Conservation (phyloP, 2,113 vertebrate species). For the Osmerus eperlanus region DNA sequence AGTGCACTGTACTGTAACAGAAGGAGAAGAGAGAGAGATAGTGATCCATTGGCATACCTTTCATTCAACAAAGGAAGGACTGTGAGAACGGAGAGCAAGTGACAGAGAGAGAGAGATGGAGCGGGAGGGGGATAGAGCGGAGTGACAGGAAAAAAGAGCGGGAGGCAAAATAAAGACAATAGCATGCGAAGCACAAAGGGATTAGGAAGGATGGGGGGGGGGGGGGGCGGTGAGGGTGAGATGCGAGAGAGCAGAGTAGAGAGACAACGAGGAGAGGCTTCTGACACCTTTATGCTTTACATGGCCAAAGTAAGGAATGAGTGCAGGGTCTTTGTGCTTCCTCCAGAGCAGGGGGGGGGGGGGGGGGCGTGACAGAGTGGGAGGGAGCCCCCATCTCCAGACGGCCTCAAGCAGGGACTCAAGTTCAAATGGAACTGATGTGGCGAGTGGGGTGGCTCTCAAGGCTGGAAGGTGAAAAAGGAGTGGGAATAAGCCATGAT, state of each 20-base stretch:
- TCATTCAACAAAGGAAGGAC: constrained; percentile 65
- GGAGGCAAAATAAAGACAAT: constrained; percentile 62
- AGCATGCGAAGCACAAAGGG: constrained; percentile 62
- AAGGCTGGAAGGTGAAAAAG: background rate
- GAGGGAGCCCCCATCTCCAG: constrained; percentile 23
- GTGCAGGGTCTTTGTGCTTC: constrained; percentile 52
- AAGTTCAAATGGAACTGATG: constrained; percentile 39
- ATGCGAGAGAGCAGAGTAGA: constrained; percentile 32
- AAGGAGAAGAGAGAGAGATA: constrained; percentile 54
- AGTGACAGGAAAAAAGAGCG: constrained; percentile 51
- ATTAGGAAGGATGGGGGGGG: constrained; percentile 44
- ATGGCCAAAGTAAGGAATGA: constrained; percentile 68
- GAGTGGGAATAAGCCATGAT: constrained; percentile 21
- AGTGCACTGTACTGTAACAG: constrained; percentile 52
- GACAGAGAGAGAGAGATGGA: constrained; percentile 11
- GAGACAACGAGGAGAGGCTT: constrained; percentile 60
- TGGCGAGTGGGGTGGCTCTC: background rate
- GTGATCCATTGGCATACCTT: constrained; percentile 58
- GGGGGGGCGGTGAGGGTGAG: constrained; percentile 56
- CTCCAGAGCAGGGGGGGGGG: constrained; percentile 9
- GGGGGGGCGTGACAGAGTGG: constrained; percentile 7
- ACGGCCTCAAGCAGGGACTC: constrained; percentile 21
- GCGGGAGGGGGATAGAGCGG: constrained; percentile 23
- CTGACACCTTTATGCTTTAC: constrained; percentile 65
- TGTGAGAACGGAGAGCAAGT: constrained; percentile 51